Evolutionary conservation across 2,888 invertebrate genomes (phyloP).

Genomic region (Taenaris catops): DNA sequence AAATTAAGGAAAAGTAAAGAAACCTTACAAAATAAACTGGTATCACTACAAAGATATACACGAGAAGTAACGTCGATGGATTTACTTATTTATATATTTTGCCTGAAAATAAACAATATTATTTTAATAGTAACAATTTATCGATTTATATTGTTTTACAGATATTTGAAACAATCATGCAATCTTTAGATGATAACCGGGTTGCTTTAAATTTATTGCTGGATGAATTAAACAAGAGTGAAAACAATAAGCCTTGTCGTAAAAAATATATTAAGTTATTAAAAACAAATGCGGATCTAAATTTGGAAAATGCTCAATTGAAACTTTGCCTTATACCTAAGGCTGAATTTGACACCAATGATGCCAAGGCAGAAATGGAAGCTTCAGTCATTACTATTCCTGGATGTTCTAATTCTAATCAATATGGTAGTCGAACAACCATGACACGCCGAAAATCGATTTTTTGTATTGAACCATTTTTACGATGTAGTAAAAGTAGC

Average conservation of each 20-base stretch:
- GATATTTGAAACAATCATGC: conserved; percentile 34
- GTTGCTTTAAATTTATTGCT: conserved; percentile 31
- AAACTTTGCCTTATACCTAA: conserved; percentile 27
- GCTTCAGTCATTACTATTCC: background rate
- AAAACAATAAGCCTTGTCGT: conserved; percentile 28
- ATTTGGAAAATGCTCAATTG: conserved; percentile 40
- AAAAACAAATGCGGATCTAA: conserved; percentile 35
- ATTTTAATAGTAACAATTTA: too few relatives aligned
- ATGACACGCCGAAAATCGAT: background rate
- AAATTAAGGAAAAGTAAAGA: conserved; percentile 38
- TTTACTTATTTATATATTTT: too few relatives aligned
- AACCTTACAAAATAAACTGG: conserved; percentile 40
- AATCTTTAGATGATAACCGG: conserved; percentile 35
- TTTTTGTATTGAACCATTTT: background rate
- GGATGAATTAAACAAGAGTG: conserved; percentile 29
- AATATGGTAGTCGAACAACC: background rate
- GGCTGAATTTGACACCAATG: background rate
- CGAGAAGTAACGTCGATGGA: conserved; percentile 24
- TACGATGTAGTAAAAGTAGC: background rate
- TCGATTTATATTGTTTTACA: too few relatives aligned
- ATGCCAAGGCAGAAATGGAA: background rate
- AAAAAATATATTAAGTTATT: conserved; percentile 37
- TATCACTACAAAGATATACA: conserved; percentile 41
- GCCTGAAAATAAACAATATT: too few relatives aligned
- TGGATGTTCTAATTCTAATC: background rate